Evolutionary conservation across 2,797 vertebrate genomes (phyloP), one percentile per base, ranked within the genome.

Genomic region (Lateolabrax maculatus): DNA sequence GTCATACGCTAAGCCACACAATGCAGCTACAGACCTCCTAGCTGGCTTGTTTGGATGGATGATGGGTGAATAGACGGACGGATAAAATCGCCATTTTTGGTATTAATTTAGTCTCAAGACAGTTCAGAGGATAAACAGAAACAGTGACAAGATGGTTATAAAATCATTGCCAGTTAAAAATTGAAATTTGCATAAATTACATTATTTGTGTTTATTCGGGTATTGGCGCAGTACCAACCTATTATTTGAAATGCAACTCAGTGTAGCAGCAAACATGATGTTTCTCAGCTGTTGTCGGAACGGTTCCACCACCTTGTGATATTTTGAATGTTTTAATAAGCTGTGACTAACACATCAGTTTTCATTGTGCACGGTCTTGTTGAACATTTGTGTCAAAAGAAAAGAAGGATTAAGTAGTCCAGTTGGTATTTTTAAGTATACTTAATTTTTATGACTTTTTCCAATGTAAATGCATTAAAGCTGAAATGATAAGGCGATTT

Each of bases 1-100:
- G 58, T 49, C 63, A 12, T 37, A 63, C 37, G 27, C 37, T 36
- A 34, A 36, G 34, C 31, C 57, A 44, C 5, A 36, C 64, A 65
- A 10, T 21, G 60, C 69, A 67, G 67, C 71, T 19, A 36, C 21
- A 79, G 21, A 74, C 61, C 39, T 12, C n/a, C 21, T 10, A 37
- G 56, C 56, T 48, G n/a, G 74, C 53, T 18, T 9, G 18, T 37
- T 31, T 12, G 23, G 48, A 60, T 55, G 23, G 44, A 68, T 46
- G 31, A 23, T 39, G 36, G 41, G 56, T 29, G 10, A 23, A 67
- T 10, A 25, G 58, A 41, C 7, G 3, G 67, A 56, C 2, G 3
- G 55, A 56, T 34, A 58, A 8, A 74, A 31, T 48, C 36, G 16
- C 15, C n/a, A n/a, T 62, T 66, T n/a, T 70, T 57, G 11, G 19